Evolutionary conservation across 1,140 invertebrate species (phyloP).

Genomic region (Drosophila bifasciata): DNA sequence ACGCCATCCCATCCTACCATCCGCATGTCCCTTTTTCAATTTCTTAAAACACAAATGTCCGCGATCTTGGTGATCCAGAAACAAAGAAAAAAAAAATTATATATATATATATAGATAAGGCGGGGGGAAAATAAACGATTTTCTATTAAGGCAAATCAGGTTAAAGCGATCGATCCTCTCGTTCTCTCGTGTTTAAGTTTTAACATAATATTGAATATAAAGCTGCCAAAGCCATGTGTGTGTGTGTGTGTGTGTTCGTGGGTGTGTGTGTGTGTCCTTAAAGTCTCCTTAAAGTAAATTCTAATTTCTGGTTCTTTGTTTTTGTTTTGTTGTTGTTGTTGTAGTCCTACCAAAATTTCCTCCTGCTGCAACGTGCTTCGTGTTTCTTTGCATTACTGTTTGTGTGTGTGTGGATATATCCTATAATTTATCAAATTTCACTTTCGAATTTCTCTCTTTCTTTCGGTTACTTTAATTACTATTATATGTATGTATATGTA

Average conservation of each 20-base stretch:
- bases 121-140: constrained; percentile 44
- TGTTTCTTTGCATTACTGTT: background rate
- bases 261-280: constrained; percentile 34
- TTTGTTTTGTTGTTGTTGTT: background rate
- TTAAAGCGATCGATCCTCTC: constrained; percentile 42
- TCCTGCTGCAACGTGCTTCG: constrained; percentile 24
- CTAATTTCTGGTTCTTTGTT: constrained; percentile 22
- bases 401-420: background rate
- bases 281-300: constrained; percentile 46
- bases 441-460: background rate
- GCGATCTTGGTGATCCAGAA: constrained; percentile 11
- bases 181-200: constrained; percentile 26
- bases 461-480: constrained; percentile 1
- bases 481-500: background rate
- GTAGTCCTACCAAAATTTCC: constrained; percentile 42
- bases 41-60: constrained; percentile 19
- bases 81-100: constrained; percentile 27
- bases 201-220: constrained; percentile 61
- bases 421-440: constrained; percentile 11
- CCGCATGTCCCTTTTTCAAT: constrained; percentile 4
- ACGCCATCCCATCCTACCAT: constrained; percentile 6
- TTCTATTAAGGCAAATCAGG: constrained; percentile 76
- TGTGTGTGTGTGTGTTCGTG: constrained; percentile 37
- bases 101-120: constrained; percentile 6
- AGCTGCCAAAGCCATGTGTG: constrained; percentile 60